Evolutionary conservation across 2,113 vertebrate genomes (phyloP).

Genomic region (Microcebus lehilahytsara): DNA sequence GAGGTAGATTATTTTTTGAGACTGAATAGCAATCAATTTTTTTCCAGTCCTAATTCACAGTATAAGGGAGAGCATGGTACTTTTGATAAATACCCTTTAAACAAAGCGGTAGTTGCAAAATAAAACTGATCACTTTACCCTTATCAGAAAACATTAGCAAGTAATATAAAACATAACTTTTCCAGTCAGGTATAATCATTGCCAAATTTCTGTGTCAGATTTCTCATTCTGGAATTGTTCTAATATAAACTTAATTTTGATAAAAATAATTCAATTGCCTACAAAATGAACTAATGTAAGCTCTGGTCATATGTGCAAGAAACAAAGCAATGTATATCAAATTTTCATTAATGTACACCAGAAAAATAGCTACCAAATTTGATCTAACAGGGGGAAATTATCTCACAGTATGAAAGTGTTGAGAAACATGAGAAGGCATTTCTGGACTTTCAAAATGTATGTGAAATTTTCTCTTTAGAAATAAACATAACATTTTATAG

Average conservation of each 20-base stretch:
- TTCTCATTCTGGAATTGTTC: conserved; percentile 40
- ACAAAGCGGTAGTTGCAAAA: conserved; percentile 38
- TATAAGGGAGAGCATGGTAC: background rate
- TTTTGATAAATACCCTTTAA: conserved; percentile 47
- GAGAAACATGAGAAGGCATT: background rate
- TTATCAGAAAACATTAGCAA: conserved; percentile 47
- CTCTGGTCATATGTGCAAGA: background rate
- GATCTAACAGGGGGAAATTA: background rate
- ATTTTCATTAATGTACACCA: background rate
- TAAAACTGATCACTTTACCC: conserved; percentile 41
- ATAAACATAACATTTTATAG: background rate
- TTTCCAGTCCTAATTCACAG: conserved; percentile 32
- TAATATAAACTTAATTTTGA: conserved; percentile 22
- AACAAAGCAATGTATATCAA: background rate
- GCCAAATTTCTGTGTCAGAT: conserved; percentile 19
- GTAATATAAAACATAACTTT: conserved; percentile 6
- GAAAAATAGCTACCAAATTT: conserved; percentile 28
- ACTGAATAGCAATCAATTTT: conserved; percentile 8
- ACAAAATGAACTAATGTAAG: conserved; percentile 14
- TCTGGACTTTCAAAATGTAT: background rate
- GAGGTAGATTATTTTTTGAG: conserved; percentile 5
- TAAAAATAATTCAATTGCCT: background rate
- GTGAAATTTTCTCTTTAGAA: conserved; percentile 32
- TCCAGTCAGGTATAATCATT: background rate
- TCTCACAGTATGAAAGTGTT: background rate